Evolutionary conservation across 2,113 vertebrate genomes (phyloP), one percentile per base, ranked within the genome.

Genomic region (Plotosus lineatus): DNA sequence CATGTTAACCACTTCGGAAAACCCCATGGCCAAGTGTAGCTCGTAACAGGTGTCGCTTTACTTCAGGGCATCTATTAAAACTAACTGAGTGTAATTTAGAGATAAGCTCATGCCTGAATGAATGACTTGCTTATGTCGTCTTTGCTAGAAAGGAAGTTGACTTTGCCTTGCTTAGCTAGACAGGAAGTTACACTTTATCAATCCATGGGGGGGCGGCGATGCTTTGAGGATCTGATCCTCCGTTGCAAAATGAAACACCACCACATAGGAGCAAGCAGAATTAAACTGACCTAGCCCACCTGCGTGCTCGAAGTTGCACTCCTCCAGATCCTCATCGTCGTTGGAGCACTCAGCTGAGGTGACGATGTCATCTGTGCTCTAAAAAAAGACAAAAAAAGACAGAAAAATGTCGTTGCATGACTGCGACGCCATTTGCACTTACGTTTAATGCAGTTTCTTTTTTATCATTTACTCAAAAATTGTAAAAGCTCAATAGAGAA

Each of bases 201-300:
- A 89, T 94, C 94, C 96, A 97, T 97, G 96, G 96, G 94, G 95
- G 91, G 93, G 94, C 87, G 78, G 88, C 87, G 96, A 97, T 97
- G 96, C 97, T 94, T 92, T 86, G 90, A 84, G 88, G 90, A 91
- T 88, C 80, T 46, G 83, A 90, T 89, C 91, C 89, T 90, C 91
- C 89, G 91, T 90, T 96, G 94, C 92, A 94, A 92, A 73, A 96
- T 94, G 87, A 92, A 91, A 92, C 91, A 87, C 75, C 81, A 88
- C 87, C 90, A 91, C 89, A 91, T 92, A 90, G 91, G 95, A 94
- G 94, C 95, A 96, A 97, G 95, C 95, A 93, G 95, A 96, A 93
- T 84, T 95, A 95, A 95, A 99, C 96, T 97, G 94, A 98, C 96
- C 97, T 96, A 96, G 95, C 98, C 96, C 97, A 99, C 98, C 97